A percentile compares a stretch with the other conserved stretches of the same genome.
Evolutionary conservation across 2,797 vertebrate genomes (phyloP).

Genomic region (Argentina silus): DNA sequence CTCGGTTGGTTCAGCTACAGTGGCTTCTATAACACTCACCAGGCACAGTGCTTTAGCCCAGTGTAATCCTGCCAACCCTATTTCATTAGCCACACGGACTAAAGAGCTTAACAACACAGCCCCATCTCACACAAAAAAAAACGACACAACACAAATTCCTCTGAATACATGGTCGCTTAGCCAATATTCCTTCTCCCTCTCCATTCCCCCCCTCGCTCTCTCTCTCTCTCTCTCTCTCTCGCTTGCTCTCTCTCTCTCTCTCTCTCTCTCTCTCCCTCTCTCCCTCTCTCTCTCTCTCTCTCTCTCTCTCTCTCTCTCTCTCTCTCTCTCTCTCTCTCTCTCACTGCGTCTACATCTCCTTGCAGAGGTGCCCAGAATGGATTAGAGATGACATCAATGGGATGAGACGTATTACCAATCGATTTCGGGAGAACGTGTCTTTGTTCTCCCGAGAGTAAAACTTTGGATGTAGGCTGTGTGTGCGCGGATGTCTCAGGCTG

Average conservation of each 20-base stretch:
- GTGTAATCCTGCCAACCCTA: conserved; percentile 82
- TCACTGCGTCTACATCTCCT: conserved; percentile 43
- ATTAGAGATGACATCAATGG: conserved; percentile 83
- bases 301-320: not conserved
- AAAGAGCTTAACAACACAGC: conserved; percentile 81
- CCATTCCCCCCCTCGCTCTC: not conserved
- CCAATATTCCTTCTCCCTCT: conserved; percentile 60
- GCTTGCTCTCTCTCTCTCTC: conserved; percentile 43
- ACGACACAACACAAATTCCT: conserved; percentile 71
- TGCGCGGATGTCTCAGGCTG: conserved; percentile 41
- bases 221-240: conserved; percentile 23
- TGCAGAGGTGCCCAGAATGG: conserved; percentile 76
- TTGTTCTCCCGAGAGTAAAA: conserved; percentile 78
- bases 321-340: not conserved
- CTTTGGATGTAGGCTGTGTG: conserved; percentile 66
- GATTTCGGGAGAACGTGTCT: conserved; percentile 74
- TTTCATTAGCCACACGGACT: conserved; percentile 83
- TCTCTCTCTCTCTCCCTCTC: conserved; percentile 35
- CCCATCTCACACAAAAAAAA: conserved; percentile 66
- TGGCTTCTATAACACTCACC: conserved; percentile 75
- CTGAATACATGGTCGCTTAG: conserved; percentile 73
- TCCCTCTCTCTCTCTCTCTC: not conserved
- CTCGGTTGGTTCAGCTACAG: conserved; percentile 69
- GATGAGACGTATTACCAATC: conserved; percentile 83
- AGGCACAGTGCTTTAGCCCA: conserved; percentile 78